These are phyloP conservation scores for Neodiprion lecontei DNA, from an alignment of 1,140 invertebrate genomes.

Conservation along the genomic window DNA sequence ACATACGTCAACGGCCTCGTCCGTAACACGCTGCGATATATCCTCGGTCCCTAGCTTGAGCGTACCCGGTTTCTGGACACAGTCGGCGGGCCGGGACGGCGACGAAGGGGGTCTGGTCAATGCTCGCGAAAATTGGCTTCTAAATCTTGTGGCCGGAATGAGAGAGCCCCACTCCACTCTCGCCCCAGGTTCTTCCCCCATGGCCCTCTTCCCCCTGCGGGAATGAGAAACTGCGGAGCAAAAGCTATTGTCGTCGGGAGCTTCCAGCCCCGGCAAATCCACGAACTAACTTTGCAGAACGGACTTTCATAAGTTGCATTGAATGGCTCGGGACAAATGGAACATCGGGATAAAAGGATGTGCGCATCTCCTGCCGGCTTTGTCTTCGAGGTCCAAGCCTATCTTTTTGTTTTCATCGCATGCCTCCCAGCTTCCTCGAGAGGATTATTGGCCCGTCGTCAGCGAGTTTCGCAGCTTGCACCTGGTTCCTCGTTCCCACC, in stretches of 20 bases:
- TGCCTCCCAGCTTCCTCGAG: background rate
- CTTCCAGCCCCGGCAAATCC: conserved; percentile 48
- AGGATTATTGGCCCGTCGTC: background rate
- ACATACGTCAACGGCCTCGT: conserved; percentile 12
- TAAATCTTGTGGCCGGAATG: conserved; percentile 55
- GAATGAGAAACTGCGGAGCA: conserved; percentile 51
- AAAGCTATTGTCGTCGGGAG: conserved; percentile 47
- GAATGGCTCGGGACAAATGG: conserved; percentile 38
- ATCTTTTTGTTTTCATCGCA: background rate
- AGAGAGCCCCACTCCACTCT: conserved; percentile 26
- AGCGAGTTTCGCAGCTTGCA: background rate
- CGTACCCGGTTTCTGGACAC: background rate
- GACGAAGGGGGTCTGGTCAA: conserved; percentile 42
- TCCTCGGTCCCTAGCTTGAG: background rate
- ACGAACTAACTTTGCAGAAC: conserved; percentile 47
- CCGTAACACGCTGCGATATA: background rate
- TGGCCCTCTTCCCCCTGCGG: conserved; percentile 29
- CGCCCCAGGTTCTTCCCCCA: conserved; percentile 13
- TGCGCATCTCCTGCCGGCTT: background rate
- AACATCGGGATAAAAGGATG: conserved; percentile 49
- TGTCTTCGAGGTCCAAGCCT: background rate
- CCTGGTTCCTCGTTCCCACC: background rate
- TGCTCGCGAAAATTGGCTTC: conserved; percentile 58
- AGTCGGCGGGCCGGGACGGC: background rate
- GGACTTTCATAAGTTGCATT: conserved; percentile 54